These are phyloP conservation scores for Lepidurus arcticus DNA, from an alignment of 1,140 invertebrate species.

Conservation along the genomic window DNA sequence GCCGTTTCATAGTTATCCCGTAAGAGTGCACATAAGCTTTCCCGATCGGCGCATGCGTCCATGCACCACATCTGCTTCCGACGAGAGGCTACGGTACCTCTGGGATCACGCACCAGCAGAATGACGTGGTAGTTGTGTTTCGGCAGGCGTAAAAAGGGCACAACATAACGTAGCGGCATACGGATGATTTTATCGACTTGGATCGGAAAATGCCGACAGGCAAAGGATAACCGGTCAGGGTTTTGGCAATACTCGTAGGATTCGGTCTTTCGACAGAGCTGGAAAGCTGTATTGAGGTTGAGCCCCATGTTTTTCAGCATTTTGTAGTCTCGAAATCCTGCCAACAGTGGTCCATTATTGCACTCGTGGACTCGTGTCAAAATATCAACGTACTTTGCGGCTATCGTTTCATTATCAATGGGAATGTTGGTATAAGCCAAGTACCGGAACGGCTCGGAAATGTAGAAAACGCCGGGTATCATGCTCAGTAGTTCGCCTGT, in stretches of 20 bases:
- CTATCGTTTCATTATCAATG: background rate
- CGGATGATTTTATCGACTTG: background rate
- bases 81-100: slow-evolving; percentile 1
- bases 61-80: background rate
- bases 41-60: background rate
- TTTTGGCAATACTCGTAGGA: background rate
- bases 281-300: background rate
- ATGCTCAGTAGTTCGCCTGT: slow-evolving; percentile 74
- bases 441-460: slow-evolving; percentile 76
- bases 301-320: background rate
- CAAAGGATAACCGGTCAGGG: background rate
- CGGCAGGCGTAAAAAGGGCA: background rate
- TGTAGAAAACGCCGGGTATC: slow-evolving; percentile 77
- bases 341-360: background rate
- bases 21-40: background rate
- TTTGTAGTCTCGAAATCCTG: background rate
- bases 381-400: background rate
- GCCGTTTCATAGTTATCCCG: background rate
- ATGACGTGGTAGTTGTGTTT: background rate
- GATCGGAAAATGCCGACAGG: background rate
- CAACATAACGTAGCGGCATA: background rate
- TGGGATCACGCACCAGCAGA: slow-evolving; percentile 19
- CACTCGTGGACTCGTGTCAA: background rate
- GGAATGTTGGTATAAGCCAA: slow-evolving; percentile 39
- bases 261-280: background rate